Conservation (phyloP, 2,113 vertebrate genomes). For the Lagopus leucura region DNA sequence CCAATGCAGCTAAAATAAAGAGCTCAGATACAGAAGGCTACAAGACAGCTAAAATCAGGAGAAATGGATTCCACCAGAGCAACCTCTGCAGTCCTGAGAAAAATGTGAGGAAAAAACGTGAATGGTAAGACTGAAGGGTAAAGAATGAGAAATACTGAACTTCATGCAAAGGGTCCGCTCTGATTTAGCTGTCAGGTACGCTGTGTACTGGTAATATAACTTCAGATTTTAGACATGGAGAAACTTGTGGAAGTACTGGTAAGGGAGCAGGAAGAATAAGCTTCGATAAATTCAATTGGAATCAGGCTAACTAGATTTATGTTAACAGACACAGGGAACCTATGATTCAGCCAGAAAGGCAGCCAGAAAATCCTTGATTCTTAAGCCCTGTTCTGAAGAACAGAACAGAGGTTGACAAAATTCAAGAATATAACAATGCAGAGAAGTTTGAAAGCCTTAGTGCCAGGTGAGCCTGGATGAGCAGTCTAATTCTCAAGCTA, state of each 20-base stretch:
- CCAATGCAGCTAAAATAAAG: not conserved
- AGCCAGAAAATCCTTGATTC: not conserved
- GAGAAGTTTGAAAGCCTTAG: not conserved
- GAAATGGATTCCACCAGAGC: not conserved
- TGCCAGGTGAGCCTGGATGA: not conserved
- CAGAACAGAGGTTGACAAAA: not conserved
- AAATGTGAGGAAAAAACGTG: not conserved
- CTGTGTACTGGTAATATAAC: too few relatives aligned
- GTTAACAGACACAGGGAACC: not conserved
- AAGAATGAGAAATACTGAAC: not conserved
- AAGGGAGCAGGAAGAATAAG: not conserved
- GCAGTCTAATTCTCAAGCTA: not conserved
- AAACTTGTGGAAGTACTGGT: not conserved
- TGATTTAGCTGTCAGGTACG: not conserved
- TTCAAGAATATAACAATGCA: not conserved
- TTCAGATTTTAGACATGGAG: not conserved
- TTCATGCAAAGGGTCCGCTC: not conserved
- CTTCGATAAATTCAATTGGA: not conserved
- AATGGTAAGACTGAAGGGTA: not conserved
- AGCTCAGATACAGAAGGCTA: not conserved
- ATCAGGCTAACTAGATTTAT: not conserved
- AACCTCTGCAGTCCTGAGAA: not conserved
- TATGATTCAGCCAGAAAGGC: accelerated
- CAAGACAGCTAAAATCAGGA: not conserved
- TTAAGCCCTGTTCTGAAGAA: not conserved